These are phyloP conservation scores for Lerista edwardsae DNA, from an alignment of 2,797 vertebrate species.

Conservation along the genomic window DNA sequence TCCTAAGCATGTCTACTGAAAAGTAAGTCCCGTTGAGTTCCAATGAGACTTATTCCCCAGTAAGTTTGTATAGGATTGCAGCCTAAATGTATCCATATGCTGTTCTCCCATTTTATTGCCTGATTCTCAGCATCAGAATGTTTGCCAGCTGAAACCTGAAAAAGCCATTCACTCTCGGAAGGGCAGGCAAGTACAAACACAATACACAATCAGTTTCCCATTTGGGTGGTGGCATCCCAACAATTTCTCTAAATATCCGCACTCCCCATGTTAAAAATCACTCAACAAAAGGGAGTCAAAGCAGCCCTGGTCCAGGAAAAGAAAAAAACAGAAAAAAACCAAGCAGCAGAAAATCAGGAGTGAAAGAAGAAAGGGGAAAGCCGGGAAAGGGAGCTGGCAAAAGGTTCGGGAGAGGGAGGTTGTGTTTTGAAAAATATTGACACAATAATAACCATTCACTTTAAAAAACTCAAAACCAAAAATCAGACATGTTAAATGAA, in stretches of 20 bases:
- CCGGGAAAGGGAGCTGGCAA: slow-evolving; percentile 12
- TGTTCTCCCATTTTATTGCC: neutral
- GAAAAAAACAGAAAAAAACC: slow-evolving; percentile 25
- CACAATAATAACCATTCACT: slow-evolving; percentile 35
- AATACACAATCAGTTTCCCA: neutral
- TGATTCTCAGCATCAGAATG: neutral
- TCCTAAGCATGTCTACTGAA: too few species aligned
- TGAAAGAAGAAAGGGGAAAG: slow-evolving; percentile 31
- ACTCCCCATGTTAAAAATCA: neutral
- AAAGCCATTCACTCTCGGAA: neutral
- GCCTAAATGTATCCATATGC: neutral
- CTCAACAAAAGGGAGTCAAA: neutral
- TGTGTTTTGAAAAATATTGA: slow-evolving; percentile 18
- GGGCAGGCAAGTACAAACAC: neutral
- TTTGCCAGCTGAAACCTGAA: neutral
- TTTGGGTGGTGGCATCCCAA: neutral
- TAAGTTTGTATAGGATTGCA: too few species aligned
- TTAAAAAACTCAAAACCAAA: slow-evolving; percentile 30
- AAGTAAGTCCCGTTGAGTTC: too few species aligned
- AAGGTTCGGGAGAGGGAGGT: slow-evolving; percentile 11
- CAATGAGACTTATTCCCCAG: too few species aligned
- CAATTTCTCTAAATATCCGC: neutral
- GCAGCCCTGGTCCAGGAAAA: slow-evolving; percentile 11
- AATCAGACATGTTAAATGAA: slow-evolving; percentile 32
- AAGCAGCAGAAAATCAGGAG: slow-evolving; percentile 7